These are phyloP conservation scores for Paramormyrops kingsleyae DNA, from an alignment of 2,113 vertebrate genomes.

Conservation along the genomic window DNA sequence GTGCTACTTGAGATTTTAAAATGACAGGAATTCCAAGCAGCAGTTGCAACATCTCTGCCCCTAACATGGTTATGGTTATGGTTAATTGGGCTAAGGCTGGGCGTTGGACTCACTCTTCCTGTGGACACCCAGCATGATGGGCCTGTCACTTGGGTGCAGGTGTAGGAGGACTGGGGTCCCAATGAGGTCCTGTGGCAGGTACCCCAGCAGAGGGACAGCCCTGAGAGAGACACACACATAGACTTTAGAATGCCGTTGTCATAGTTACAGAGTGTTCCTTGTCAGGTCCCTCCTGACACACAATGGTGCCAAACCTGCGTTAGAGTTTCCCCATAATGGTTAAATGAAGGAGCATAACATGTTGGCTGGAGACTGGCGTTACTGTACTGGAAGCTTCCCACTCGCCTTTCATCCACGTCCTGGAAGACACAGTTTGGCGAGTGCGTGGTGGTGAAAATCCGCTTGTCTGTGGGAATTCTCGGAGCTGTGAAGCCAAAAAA, in stretches of 20 bases:
- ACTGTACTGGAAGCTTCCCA: background rate
- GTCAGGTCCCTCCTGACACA: background rate
- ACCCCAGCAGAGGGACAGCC: conserved; percentile 70
- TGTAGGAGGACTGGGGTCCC: conserved; percentile 63
- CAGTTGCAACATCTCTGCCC: background rate
- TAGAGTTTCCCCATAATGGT: background rate
- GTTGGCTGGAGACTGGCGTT: background rate
- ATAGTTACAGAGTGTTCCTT: background rate
- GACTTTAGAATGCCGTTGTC: background rate
- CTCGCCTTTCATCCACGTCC: conserved; percentile 70
- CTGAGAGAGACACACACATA: conserved; percentile 34
- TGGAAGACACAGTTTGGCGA: conserved; percentile 71
- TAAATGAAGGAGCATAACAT: background rate
- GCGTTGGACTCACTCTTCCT: conserved; percentile 64
- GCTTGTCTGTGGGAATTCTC: conserved; percentile 72
- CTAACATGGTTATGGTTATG: background rate
- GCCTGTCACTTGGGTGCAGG: conserved; percentile 69
- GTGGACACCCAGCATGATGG: conserved; percentile 70
- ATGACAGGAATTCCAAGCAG: background rate
- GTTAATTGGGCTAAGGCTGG: background rate
- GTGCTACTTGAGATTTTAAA: background rate
- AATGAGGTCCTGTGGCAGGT: conserved; percentile 71
- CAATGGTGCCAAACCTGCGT: background rate
- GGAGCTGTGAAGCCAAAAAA: conserved; percentile 52
- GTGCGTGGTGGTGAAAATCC: conserved; percentile 74